phyloP scores from a whole-genome alignment of 2,888 invertebrate species.

The Sacculina carcini region DNA sequence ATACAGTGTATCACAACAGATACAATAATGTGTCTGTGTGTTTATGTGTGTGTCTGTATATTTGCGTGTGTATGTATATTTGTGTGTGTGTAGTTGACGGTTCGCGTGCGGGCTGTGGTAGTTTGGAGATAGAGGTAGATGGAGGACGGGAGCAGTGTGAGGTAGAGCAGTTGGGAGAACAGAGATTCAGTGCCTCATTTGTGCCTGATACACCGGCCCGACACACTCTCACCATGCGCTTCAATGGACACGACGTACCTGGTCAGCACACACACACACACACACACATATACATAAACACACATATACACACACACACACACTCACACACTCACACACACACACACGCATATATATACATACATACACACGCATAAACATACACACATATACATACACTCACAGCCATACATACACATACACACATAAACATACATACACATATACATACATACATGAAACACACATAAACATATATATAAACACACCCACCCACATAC shows the following conservation, averaged over 20 bases:
- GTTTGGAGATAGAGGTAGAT: conserved; percentile 80
- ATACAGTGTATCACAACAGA: conserved; percentile 5
- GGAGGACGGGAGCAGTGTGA: conserved; percentile 84
- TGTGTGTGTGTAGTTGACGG: conserved; percentile 48
- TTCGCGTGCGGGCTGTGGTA: conserved; percentile 80
- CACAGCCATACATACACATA: too few relatives aligned
- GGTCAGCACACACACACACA: too few relatives aligned
- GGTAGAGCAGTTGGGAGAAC: conserved; percentile 64
- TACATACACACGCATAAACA: background rate
- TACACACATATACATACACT: too few relatives aligned
- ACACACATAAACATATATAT: too few relatives aligned
- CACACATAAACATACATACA: too few relatives aligned
- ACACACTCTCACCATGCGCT: conserved; percentile 75
- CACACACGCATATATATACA: background rate
- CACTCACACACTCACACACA: background rate
- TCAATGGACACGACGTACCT: conserved; percentile 69
- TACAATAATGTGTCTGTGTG: conserved; percentile 6
- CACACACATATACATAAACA: too few relatives aligned
- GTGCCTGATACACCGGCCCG: conserved; percentile 61
- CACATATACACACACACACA: too few relatives aligned
- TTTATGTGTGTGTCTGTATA: conserved; percentile 9
- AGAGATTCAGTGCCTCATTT: conserved; percentile 58
- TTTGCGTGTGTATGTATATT: conserved; percentile 6
- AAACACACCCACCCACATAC: too few relatives aligned
- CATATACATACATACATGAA: too few relatives aligned